Conservation (phyloP, 2,888 invertebrate genomes). For the Dioctria rufipes region DNA sequence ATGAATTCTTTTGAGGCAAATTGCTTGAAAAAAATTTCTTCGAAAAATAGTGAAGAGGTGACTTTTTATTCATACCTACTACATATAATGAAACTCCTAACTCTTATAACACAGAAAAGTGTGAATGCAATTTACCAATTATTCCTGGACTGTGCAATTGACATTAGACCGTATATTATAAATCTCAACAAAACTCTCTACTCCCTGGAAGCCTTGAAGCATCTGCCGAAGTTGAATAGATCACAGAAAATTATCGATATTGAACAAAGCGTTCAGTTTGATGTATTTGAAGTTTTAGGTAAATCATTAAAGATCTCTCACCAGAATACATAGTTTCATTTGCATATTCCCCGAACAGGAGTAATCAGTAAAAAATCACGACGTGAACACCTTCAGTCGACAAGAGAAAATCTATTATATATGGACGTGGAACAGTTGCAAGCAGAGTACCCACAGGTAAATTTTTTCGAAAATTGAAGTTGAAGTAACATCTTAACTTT, state of each 20-base stretch:
- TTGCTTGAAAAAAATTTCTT: constrained; percentile 1
- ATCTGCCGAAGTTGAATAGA: constrained; percentile 24
- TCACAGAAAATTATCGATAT: constrained; percentile 36
- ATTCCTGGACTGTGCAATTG: constrained; percentile 5
- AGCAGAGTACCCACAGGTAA: constrained; percentile 51
- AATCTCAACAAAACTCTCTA: constrained; percentile 35
- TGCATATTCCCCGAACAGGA: neutral
- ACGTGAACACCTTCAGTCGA: constrained; percentile 8
- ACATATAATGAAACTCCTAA: neutral
- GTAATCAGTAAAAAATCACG: constrained; percentile 17
- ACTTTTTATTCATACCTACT: neutral
- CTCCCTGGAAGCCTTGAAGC: neutral
- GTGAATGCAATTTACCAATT: neutral
- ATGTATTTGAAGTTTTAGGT: constrained; percentile 37
- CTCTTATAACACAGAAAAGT: constrained; percentile 12
- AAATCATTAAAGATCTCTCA: neutral
- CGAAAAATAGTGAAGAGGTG: neutral
- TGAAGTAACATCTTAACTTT: constrained; percentile 15
- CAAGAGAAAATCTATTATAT: constrained; percentile 26
- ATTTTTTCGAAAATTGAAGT: neutral
- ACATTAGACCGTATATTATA: constrained; percentile 18
- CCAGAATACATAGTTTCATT: no score
- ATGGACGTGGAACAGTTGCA: constrained; percentile 41
- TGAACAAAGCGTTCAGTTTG: constrained; percentile 33
- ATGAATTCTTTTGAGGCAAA: neutral